Evolutionary conservation across 2,888 invertebrate genomes (phyloP).

Genomic region (Automeris io): DNA sequence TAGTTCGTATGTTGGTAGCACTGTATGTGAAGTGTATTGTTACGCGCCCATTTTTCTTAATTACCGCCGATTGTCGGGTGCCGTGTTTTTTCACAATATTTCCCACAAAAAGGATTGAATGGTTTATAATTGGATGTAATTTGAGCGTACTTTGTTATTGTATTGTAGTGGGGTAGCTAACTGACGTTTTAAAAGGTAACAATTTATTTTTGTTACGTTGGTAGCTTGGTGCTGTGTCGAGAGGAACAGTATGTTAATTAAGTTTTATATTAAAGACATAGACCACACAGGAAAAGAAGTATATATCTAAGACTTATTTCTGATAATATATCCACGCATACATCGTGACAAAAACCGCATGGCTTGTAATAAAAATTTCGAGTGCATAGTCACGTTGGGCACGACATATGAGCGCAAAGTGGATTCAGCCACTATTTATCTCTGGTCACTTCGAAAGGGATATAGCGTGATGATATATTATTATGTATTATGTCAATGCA

Average conservation of each 20-base stretch:
- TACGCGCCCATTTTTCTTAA: conserved; percentile 68
- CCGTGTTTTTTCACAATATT: conserved; percentile 54
- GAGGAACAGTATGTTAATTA: conserved; percentile 4
- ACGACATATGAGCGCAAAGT: no score
- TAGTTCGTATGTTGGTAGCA: conserved; percentile 65
- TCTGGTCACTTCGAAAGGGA: no score
- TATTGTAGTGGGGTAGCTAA: conserved; percentile 53
- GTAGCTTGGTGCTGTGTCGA: conserved; percentile 19
- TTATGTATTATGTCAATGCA: no score
- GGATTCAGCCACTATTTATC: no score
- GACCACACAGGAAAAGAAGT: no score
- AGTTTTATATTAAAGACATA: no score
- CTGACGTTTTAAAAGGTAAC: conserved; percentile 52
- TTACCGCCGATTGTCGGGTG: conserved; percentile 63
- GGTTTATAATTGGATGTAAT: conserved; percentile 75
- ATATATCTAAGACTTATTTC: no score
- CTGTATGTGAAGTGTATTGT: conserved; percentile 60
- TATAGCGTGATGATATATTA: no score
- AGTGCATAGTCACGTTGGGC: no score
- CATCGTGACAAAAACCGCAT: no score
- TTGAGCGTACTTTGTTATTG: conserved; percentile 68
- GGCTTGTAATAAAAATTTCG: no score
- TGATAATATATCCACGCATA: no score
- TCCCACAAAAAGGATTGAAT: conserved; percentile 69
- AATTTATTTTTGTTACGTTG: conserved; percentile 54